A percentile compares a stretch with the other conserved stretches of the same genome.
phyloP scores from a whole-genome alignment of 2,113 vertebrate genomes.

The Patagioenas fasciata region DNA sequence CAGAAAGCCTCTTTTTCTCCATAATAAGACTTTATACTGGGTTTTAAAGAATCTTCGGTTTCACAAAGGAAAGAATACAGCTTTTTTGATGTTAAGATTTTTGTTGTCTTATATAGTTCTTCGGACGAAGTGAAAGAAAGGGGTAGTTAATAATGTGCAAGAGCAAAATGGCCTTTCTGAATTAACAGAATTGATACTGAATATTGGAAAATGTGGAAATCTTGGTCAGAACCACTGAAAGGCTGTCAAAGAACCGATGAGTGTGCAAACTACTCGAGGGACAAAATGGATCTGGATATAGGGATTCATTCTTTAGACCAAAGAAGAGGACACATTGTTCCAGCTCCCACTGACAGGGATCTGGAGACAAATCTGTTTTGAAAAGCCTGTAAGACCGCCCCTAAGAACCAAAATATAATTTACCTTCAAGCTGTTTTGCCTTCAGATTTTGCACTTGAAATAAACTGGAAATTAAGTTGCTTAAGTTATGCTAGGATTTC shows the following conservation, averaged over 20 bases:
- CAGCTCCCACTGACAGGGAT: not conserved
- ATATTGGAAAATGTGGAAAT: not conserved
- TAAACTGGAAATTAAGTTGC: not conserved
- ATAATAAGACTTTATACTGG: not conserved
- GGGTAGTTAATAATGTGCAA: not conserved
- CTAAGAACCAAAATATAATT: not conserved
- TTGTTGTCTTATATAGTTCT: not conserved
- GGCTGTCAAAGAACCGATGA: not conserved
- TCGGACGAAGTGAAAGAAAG: not conserved
- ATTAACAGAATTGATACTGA: not conserved
- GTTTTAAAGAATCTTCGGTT: not conserved
- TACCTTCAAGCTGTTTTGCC: not conserved
- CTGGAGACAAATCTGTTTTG: not conserved
- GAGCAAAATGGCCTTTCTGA: not conserved
- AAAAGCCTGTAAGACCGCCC: not conserved
- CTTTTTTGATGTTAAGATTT: not conserved
- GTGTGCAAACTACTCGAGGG: not conserved
- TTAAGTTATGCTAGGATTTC: not conserved
- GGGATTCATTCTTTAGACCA: not conserved
- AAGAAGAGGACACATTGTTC: not conserved
- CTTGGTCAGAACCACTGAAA: not conserved
- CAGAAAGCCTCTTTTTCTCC: not conserved
- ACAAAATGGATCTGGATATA: not conserved
- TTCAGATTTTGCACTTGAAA: not conserved
- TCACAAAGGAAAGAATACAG: not conserved